Base-by-base conservation (phyloP, 2,888 invertebrate species). In the Diloba caeruleocephala region DNA sequence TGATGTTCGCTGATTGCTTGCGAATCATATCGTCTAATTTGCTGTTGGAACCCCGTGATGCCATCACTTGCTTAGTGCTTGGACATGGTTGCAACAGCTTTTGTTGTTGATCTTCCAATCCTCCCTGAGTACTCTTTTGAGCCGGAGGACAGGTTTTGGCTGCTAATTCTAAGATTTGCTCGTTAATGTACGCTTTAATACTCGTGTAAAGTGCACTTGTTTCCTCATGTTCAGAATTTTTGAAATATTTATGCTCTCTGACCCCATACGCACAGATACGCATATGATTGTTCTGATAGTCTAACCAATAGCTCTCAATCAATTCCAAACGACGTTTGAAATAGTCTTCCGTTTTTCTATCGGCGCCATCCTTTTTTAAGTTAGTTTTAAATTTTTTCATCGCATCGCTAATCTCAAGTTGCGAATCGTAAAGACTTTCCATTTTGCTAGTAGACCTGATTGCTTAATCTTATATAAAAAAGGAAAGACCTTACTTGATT, bases 291-390 rank as follows among this genome's bases (percentile, higher is more conserved):
- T 41, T 34, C 15, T 55, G 58, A 32, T 41, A 63, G 6, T 56
- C 56, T 6, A 25, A 23, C 59, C 59, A 63, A 26, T 59, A 56
- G 2, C 26, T 10, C n/a, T 63, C 56, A n/a, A 63, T 37, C 5
- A 26, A 25, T 7, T 50, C 46, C 13, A 50, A 21, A n/a, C 58
- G 44, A 2, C 49, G 32, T 21, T 58, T 55, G 36, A 45, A 58
- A 38, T 64, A 59, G 29, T 56, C 59, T 1, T 25, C 25, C 7
- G 63, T 31, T 32, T 58, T 58, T 14, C 58, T 31, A 1, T 62
- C 62, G 2, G 42, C 32, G 10, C 46, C 29, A 42, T 62, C 57
- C 36, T 62, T 58, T 29, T 58, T 57, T 10, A 55, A 14, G 19
- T 54, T 54, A 7, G 29, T 43, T 13, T 10, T 17, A 33, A 43